These are phyloP conservation scores for Muntiacus reevesi DNA, from an alignment of 2,113 vertebrate genomes.

Conservation along the genomic window DNA sequence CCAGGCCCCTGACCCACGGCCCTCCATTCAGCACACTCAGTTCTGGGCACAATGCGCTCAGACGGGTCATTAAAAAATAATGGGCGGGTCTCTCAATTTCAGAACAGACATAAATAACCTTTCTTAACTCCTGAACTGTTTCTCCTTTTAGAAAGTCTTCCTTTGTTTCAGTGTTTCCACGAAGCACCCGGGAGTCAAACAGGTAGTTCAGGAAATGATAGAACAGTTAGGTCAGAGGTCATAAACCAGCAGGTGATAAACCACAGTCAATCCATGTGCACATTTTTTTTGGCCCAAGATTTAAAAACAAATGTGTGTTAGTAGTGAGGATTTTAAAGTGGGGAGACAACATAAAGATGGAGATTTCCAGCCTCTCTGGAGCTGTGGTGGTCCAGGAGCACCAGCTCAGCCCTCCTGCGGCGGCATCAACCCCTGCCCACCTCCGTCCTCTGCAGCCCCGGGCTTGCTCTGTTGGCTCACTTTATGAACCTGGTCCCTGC, in stretches of 20 bases:
- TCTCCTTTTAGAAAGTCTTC: not conserved
- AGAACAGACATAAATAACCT: not conserved
- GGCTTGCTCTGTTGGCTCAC: fast-evolving
- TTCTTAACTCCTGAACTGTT: not conserved
- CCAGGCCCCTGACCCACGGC: fast-evolving
- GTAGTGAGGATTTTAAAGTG: not conserved
- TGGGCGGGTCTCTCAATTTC: not conserved
- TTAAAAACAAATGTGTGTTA: not conserved
- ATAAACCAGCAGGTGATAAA: not conserved
- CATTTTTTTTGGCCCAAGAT: not conserved
- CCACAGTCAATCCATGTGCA: not conserved
- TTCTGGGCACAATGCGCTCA: not conserved
- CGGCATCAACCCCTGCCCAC: fast-evolving
- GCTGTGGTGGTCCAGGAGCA: not conserved
- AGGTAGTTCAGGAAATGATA: not conserved
- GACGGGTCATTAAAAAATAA: not conserved
- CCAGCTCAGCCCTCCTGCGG: not conserved
- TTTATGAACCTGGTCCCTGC: not conserved
- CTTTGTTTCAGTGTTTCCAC: not conserved
- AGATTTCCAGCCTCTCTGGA: not conserved
- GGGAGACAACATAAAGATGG: not conserved
- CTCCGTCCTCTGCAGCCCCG: fast-evolving
- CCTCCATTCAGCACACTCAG: not conserved
- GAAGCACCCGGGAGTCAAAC: not conserved
- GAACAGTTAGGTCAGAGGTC: not conserved